These are phyloP conservation scores for Pogonus chalceus DNA, from an alignment of 1,140 invertebrate genomes.

Conservation along the genomic window DNA sequence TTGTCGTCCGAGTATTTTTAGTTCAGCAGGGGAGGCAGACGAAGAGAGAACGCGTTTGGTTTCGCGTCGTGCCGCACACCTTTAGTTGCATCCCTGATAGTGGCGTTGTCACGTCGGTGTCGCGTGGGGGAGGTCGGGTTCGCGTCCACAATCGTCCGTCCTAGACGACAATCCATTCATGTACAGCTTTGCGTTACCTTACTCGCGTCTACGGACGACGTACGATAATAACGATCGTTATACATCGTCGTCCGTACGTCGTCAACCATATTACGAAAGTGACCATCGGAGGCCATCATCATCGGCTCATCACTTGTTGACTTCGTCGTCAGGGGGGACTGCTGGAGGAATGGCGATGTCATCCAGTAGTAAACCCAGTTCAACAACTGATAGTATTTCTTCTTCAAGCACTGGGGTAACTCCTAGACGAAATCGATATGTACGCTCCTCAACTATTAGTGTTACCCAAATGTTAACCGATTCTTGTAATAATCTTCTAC, in stretches of 20 bases:
- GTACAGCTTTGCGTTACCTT: constrained; percentile 26
- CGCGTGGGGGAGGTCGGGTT: constrained; percentile 5
- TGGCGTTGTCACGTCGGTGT: constrained; percentile 15
- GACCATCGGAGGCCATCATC: neutral
- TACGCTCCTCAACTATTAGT: constrained; percentile 65
- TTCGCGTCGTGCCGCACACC: constrained; percentile 12
- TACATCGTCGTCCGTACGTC: constrained; percentile 9
- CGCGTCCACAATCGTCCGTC: neutral
- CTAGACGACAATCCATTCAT: constrained; percentile 15
- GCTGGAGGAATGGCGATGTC: no score
- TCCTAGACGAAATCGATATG: constrained; percentile 51
- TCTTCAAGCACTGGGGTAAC: constrained; percentile 28
- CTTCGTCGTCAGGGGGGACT: no score
- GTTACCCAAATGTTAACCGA: constrained; percentile 74
- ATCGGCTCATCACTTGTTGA: constrained; percentile 10
- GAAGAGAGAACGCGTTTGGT: no score
- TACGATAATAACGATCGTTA: constrained; percentile 20
- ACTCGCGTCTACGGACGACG: constrained; percentile 23
- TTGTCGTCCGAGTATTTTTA: neutral
- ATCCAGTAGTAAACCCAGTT: constrained; percentile 22
- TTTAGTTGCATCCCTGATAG: constrained; percentile 30
- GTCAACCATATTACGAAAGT: constrained; percentile 5
- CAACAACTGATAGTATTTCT: constrained; percentile 19
- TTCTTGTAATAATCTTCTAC: constrained; percentile 71
- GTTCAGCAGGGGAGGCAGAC: constrained; percentile 16